Evolutionary conservation across 2,113 vertebrate genomes (phyloP).

Genomic region (Dicerorhinus sumatrensis): DNA sequence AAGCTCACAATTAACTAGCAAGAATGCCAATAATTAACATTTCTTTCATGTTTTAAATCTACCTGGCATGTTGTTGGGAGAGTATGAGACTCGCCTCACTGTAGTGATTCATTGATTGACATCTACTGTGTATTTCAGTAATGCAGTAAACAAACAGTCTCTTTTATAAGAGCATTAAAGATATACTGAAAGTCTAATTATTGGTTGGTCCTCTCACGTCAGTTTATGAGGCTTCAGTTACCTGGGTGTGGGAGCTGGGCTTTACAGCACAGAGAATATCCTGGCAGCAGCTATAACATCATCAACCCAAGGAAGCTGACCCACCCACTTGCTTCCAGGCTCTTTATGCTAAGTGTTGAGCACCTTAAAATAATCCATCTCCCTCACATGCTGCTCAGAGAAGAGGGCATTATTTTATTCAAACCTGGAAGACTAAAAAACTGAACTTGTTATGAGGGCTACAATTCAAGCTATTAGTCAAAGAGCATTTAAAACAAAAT

Average conservation of each 20-base stretch:
- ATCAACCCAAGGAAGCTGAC: neutral
- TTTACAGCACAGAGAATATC: neutral
- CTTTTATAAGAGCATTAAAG: neutral
- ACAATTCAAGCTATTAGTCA: neutral
- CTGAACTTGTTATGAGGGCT: neutral
- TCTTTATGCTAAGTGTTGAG: neutral
- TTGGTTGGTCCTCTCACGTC: neutral
- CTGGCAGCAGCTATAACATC: neutral
- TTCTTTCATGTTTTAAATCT: constrained; percentile 27
- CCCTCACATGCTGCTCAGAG: neutral
- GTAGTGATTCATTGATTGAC: neutral
- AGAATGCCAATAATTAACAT: neutral
- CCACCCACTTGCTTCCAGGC: fast-evolving
- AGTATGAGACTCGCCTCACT: neutral
- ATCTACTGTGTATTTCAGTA: neutral
- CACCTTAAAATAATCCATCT: neutral
- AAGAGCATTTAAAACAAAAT: neutral
- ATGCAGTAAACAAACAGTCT: neutral
- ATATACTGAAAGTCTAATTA: neutral
- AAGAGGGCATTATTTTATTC: neutral
- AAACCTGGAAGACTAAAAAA: neutral
- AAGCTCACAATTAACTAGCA: constrained; percentile 35
- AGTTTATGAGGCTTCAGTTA: neutral
- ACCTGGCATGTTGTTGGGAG: neutral
- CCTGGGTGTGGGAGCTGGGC: neutral